phyloP scores from a whole-genome alignment of 2,797 vertebrate genomes.

The Loriculus beryllinus region DNA sequence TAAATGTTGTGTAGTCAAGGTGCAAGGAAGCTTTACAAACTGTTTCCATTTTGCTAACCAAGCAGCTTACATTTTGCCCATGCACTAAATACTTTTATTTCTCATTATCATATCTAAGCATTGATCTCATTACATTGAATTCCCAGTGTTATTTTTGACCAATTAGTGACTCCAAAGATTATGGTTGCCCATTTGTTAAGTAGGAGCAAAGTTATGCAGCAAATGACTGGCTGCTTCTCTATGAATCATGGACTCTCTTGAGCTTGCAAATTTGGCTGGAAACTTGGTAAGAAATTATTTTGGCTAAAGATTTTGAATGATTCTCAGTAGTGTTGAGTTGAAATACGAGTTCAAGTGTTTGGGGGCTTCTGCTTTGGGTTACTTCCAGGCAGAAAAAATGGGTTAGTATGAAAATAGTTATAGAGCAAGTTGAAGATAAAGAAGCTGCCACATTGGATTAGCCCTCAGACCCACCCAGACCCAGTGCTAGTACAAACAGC shows the following conservation, averaged over 20 bases:
- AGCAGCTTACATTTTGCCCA: background rate
- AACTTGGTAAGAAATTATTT: slow-evolving; percentile 22
- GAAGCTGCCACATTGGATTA: background rate
- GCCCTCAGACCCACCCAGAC: background rate
- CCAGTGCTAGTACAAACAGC: background rate
- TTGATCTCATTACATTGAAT: background rate
- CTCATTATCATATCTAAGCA: background rate
- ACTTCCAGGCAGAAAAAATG: background rate
- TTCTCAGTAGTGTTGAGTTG: background rate
- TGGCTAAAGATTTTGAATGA: slow-evolving; percentile 13
- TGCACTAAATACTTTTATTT: background rate
- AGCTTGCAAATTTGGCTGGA: slow-evolving; percentile 30
- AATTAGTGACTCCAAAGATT: slow-evolving; percentile 38
- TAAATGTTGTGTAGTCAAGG: background rate
- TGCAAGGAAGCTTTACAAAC: slow-evolving; percentile 5
- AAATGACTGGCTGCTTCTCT: slow-evolving; percentile 6
- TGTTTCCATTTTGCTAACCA: background rate
- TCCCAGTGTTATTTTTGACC: background rate
- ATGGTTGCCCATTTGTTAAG: slow-evolving; percentile 15
- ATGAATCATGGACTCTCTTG: background rate
- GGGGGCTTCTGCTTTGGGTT: slow-evolving; percentile 30
- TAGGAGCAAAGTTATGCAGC: background rate
- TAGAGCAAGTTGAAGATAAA: background rate
- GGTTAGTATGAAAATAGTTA: background rate
- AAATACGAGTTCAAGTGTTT: slow-evolving; percentile 15